These are phyloP conservation scores for Pseudeuparius sepicola DNA, from an alignment of 2,888 invertebrate genomes.

Conservation along the genomic window DNA sequence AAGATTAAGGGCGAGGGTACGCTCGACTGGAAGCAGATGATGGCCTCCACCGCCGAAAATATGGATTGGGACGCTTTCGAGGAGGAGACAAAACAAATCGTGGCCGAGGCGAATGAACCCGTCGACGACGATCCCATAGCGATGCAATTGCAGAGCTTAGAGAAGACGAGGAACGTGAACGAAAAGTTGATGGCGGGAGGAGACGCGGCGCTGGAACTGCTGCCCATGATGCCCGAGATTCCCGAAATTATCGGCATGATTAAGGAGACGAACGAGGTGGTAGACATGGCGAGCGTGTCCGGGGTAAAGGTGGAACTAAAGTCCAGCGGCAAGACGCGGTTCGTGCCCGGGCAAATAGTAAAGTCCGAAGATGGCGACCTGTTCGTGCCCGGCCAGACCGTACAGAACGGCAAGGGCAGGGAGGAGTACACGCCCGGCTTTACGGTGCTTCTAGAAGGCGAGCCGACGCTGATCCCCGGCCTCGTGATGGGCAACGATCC, in stretches of 20 bases:
- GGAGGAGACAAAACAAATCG: conserved; percentile 35
- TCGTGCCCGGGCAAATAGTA: conserved; percentile 69
- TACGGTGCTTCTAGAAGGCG: conserved; percentile 66
- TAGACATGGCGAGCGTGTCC: conserved; percentile 50
- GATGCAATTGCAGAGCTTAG: conserved; percentile 43
- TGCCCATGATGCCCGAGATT: conserved; percentile 54
- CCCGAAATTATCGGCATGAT: conserved; percentile 51
- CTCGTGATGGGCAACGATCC: conserved; percentile 59
- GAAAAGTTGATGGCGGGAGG: conserved; percentile 49
- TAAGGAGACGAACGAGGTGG: conserved; percentile 48
- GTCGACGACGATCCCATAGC: conserved; percentile 42
- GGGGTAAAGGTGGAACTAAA: conserved; percentile 43
- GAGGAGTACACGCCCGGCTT: conserved; percentile 70
- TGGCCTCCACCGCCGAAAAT: conserved; percentile 31
- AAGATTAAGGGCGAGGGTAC: conserved; percentile 33
- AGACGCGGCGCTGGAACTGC: conserved; percentile 43
- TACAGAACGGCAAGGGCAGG: conserved; percentile 59
- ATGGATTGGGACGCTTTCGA: conserved; percentile 37
- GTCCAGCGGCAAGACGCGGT: conserved; percentile 52
- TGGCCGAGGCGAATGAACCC: conserved; percentile 32
- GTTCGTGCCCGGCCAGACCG: conserved; percentile 61
- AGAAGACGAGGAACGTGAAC: conserved; percentile 49
- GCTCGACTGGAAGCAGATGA: conserved; percentile 35
- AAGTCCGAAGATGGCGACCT: conserved; percentile 45
- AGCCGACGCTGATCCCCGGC: conserved; percentile 71